A percentile compares a stretch with the other conserved stretches of the same genome.
Evolutionary conservation across 2,888 invertebrate genomes (phyloP).

Genomic region (Cancer borealis): DNA sequence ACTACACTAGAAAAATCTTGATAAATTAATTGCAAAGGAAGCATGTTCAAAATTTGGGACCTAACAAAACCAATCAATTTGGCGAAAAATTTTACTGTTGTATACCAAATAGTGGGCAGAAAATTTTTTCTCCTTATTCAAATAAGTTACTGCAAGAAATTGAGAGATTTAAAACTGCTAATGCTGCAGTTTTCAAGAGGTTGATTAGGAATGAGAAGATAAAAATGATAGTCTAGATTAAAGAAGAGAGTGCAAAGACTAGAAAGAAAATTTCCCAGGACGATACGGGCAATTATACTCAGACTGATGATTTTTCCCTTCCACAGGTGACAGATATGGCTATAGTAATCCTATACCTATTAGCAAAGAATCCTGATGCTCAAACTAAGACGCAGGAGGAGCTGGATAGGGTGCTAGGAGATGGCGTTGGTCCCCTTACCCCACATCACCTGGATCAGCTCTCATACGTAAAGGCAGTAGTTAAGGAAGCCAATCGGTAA

Average conservation of each 20-base stretch:
- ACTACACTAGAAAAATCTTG: background rate
- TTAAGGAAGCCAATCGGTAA: conserved; percentile 71
- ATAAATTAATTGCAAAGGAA: background rate
- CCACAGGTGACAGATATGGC: conserved; percentile 39
- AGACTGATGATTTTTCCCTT: background rate
- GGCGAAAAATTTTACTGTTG: background rate
- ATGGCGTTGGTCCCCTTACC: conserved; percentile 36
- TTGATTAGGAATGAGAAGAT: background rate
- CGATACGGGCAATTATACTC: no score
- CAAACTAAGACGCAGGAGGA: conserved; percentile 87
- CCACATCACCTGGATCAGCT: conserved; percentile 62
- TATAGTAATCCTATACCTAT: conserved; percentile 83
- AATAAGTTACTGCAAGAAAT: background rate
- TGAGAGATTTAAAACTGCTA: no score
- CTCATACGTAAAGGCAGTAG: conserved; percentile 57
- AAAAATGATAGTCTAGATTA: background rate
- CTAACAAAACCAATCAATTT: background rate
- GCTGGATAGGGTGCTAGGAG: conserved; percentile 80
- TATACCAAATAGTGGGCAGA: no score
- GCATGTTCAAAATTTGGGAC: background rate
- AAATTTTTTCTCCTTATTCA: background rate
- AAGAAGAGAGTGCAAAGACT: background rate
- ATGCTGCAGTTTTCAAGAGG: background rate
- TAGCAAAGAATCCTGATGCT: conserved; percentile 86
- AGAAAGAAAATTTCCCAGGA: no score